phyloP scores from a whole-genome alignment of 2,113 vertebrate species.

The Anas platyrhynchos region DNA sequence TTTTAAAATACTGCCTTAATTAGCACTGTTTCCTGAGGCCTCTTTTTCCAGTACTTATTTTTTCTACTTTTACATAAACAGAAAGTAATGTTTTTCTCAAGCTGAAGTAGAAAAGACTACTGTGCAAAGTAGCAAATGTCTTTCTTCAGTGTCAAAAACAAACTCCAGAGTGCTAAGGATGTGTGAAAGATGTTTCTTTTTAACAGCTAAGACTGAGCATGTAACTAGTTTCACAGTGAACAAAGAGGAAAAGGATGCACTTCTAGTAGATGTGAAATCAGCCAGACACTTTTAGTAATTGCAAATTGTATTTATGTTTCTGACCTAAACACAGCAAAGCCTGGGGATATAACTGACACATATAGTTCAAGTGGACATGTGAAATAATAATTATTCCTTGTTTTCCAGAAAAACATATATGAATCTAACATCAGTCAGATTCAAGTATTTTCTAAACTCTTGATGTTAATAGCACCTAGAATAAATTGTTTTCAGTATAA shows the following conservation, averaged over 20 bases:
- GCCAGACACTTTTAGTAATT: background rate
- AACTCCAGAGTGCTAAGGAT: conserved; percentile 1
- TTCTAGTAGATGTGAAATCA: background rate
- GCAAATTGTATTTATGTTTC: background rate
- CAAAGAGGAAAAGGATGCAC: background rate
- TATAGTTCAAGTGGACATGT: background rate
- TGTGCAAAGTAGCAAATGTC: conserved; percentile 40
- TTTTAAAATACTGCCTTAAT: conserved; percentile 48
- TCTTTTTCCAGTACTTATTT: conserved; percentile 52
- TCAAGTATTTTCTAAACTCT: background rate
- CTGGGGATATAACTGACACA: background rate
- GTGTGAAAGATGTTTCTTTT: conserved; percentile 27
- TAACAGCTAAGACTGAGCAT: background rate
- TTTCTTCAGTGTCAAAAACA: conserved; percentile 40
- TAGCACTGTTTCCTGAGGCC: conserved; percentile 39
- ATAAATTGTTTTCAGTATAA: background rate
- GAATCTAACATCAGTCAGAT: background rate
- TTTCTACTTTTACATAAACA: conserved; percentile 30
- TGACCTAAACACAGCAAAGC: background rate
- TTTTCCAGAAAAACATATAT: background rate
- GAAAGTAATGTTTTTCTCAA: conserved; percentile 43
- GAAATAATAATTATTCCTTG: background rate
- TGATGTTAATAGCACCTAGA: background rate
- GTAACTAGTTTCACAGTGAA: background rate
- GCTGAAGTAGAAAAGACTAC: conserved; percentile 44